Base-by-base conservation (phyloP, 2,797 vertebrate genomes). In the Danio albolineatus region DNA sequence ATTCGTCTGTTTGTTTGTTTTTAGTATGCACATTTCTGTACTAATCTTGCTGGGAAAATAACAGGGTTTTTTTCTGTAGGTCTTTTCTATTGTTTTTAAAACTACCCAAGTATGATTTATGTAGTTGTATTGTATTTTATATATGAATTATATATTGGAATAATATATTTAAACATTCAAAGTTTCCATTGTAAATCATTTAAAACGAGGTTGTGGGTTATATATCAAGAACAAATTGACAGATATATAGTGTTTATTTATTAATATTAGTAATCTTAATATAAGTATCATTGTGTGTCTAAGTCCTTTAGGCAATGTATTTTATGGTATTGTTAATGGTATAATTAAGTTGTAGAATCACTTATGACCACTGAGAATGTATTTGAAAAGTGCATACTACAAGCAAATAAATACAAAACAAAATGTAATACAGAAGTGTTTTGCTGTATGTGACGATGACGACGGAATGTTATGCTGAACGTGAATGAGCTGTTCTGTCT, bases 381-480 rank as follows among this genome's bases (percentile, higher is more conserved):
- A 60, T 60, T 60, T 38, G 2, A 36, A 60, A 14, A 10, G 4
- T 14, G 10, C 36, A 19, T 56, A 5, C 17, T 59, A 14, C 28
- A 60, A 38, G 57, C 38, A 57, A 57, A 57, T 28, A 38, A 16
- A 36, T 60, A 19, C 13, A 36, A 14, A 60, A 3, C 3, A 60
- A 60, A 14, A 16, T 67, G 16, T 28, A 28, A 28, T 28, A 28
- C 28, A 62, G 10, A 7, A 21, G 43, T 46, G 12, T 21, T 7
- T 43, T 66, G 17, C 17, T 28, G 44, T 28, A 28, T 28, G 28
- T 28, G 28, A 28, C 28, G 10, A 46, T 12, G 46, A 9, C 54
- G 49, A 54, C 19, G 53, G 49, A 6, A 53, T 70, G 48, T 70
- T 41, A 41, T 72, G 51, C 53, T 57, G 39, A 72, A 72, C 8